phyloP scores from a whole-genome alignment of 2,113 vertebrate species.

The Neogale vison region DNA sequence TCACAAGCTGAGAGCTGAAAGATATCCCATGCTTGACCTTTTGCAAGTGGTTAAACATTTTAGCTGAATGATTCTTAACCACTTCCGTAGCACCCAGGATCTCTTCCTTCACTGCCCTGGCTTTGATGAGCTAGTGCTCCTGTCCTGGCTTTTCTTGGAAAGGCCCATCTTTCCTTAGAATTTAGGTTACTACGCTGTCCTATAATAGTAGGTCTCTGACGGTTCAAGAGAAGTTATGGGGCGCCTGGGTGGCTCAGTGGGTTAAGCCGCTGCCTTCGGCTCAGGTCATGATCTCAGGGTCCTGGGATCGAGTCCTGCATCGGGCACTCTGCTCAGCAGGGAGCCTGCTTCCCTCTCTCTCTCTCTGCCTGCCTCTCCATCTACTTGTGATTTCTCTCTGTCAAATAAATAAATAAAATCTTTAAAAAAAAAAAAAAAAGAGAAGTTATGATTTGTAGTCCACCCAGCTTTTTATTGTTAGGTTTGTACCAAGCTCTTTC shows the following conservation, averaged over 20 bases:
- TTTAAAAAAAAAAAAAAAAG: no score
- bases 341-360: no score
- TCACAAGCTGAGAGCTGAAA: background rate
- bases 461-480: background rate
- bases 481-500: background rate
- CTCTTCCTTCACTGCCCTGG: background rate
- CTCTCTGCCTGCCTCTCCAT: no score
- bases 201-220: background rate
- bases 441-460: background rate
- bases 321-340: no score
- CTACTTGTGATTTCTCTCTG: no score
- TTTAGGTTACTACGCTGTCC: background rate
- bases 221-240: background rate
- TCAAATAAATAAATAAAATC: no score
- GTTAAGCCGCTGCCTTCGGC: no score
- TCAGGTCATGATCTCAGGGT: no score
- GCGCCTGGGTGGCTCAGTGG: no score
- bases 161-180: background rate
- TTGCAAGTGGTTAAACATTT: background rate
- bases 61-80: background rate
- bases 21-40: background rate
- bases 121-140: background rate
- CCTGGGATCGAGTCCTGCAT: no score
- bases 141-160: background rate
- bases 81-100: background rate